These are phyloP conservation scores for Eospalax fontanierii DNA, from an alignment of 2,797 vertebrate species.

Conservation along the genomic window DNA sequence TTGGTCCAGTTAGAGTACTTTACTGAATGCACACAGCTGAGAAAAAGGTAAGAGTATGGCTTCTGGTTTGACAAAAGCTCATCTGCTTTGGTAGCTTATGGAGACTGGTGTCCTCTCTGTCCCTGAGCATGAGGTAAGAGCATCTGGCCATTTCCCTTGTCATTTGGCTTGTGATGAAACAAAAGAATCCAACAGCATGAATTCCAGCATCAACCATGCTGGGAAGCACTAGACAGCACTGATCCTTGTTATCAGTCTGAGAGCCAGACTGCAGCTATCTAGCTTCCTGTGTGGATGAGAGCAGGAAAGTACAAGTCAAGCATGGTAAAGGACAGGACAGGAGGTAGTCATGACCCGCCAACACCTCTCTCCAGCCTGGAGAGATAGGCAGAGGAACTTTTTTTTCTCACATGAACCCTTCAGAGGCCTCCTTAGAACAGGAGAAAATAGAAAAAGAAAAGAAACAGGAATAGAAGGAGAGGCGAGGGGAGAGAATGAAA, in stretches of 20 bases:
- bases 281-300: not conserved
- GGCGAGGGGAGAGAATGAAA: not conserved
- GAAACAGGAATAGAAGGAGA: not conserved
- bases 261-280: not conserved
- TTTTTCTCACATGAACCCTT: not conserved
- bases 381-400: not conserved
- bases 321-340: not conserved
- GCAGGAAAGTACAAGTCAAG: not conserved
- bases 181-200: slow-evolving; percentile 27
- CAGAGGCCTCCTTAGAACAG: slow-evolving; percentile 31
- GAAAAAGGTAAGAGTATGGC: not conserved
- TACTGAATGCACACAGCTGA: not conserved
- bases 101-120: not conserved
- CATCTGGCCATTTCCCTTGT: not conserved
- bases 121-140: slow-evolving; percentile 1
- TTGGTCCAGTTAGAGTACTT: slow-evolving; percentile 19
- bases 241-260: not conserved
- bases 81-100: not conserved
- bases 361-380: not conserved
- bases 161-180: slow-evolving; percentile 40
- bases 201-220: not conserved
- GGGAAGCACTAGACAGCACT: not conserved
- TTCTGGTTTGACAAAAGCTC: not conserved
- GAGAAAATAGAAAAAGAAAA: not conserved
- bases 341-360: not conserved